A percentile compares a stretch with the other conserved stretches of the same genome.
Conservation (phyloP, 2,797 vertebrate species). For the Monodelphis domestica region DNA sequence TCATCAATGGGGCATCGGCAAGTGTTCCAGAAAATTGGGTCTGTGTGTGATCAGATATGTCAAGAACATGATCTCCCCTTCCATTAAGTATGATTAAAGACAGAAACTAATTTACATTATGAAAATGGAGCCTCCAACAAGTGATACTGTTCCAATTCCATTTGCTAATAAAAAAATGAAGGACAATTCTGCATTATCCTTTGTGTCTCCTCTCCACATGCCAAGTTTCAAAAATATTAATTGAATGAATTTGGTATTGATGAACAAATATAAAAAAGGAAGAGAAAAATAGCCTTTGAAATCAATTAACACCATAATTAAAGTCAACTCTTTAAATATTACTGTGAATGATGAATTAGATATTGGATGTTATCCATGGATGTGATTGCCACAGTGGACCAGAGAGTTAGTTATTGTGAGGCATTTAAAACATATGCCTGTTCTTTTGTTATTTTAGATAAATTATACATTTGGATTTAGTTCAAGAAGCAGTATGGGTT, state of each 20-base stretch:
- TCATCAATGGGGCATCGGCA: constrained; percentile 62
- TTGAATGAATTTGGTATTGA: constrained; percentile 56
- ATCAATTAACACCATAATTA: constrained; percentile 57
- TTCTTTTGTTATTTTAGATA: background rate
- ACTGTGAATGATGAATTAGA: constrained; percentile 7
- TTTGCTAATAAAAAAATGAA: constrained; percentile 53
- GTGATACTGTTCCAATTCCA: constrained; percentile 40
- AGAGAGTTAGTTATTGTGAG: background rate
- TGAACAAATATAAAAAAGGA: constrained; percentile 45
- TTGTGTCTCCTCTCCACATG: background rate
- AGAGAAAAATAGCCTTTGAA: constrained; percentile 4
- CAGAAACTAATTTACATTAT: constrained; percentile 71
- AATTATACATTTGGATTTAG: background rate
- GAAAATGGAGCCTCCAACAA: constrained; percentile 64
- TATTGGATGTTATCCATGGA: constrained; percentile 9
- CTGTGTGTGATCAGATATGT: constrained; percentile 70
- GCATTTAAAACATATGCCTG: background rate
- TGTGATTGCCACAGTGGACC: background rate
- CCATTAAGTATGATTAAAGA: constrained; percentile 74
- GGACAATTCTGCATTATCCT: background rate
- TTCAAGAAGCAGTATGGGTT: background rate
- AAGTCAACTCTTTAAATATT: constrained; percentile 44
- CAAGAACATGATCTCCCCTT: constrained; percentile 74
- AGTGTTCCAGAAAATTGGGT: constrained; percentile 74
- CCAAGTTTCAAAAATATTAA: constrained; percentile 54